A percentile compares a stretch with the other conserved stretches of the same genome.
Evolutionary conservation across 2,888 invertebrate species (phyloP).

Genomic region (Magallana nippona): DNA sequence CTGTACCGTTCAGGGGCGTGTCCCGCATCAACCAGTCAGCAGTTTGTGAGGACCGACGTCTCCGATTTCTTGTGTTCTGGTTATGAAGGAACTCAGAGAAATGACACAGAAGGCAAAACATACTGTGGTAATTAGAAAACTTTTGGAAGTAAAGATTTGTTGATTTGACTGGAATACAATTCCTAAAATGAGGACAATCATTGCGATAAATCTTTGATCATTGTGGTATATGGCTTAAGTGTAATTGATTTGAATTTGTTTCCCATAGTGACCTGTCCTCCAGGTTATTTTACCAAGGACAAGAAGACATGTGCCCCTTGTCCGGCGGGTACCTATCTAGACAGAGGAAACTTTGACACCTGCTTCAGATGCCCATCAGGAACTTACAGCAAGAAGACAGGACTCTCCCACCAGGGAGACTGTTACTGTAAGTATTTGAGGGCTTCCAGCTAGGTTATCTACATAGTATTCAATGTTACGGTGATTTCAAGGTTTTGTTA

Average conservation of each 20-base stretch:
- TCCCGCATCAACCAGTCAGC: constrained; percentile 17
- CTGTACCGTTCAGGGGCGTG: constrained; percentile 38
- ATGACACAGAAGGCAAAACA: constrained; percentile 23
- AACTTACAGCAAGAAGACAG: constrained; percentile 55
- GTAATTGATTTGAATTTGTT: neutral
- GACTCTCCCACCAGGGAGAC: constrained; percentile 53
- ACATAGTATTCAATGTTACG: neutral
- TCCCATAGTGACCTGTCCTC: constrained; percentile 62
- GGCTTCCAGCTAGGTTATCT: neutral
- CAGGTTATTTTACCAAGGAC: constrained; percentile 54
- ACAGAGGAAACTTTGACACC: constrained; percentile 11
- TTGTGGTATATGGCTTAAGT: too few species aligned
- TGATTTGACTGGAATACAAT: neutral
- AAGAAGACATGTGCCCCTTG: constrained; percentile 58
- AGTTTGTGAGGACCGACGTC: constrained; percentile 4
- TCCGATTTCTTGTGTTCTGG: constrained; percentile 49
- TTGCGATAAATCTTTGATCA: too few species aligned
- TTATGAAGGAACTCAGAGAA: constrained; percentile 43
- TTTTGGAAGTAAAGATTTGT: neutral
- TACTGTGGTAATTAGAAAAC: constrained; percentile 51
- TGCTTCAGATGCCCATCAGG: constrained; percentile 60
- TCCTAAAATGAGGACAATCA: neutral
- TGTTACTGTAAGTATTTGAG: constrained; percentile 63
- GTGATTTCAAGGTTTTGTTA: neutral
- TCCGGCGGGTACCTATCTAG: constrained; percentile 57